Evolutionary conservation across 2,888 invertebrate genomes (phyloP), one percentile per base, ranked within the genome.

Genomic region (Corbicula japonica): DNA sequence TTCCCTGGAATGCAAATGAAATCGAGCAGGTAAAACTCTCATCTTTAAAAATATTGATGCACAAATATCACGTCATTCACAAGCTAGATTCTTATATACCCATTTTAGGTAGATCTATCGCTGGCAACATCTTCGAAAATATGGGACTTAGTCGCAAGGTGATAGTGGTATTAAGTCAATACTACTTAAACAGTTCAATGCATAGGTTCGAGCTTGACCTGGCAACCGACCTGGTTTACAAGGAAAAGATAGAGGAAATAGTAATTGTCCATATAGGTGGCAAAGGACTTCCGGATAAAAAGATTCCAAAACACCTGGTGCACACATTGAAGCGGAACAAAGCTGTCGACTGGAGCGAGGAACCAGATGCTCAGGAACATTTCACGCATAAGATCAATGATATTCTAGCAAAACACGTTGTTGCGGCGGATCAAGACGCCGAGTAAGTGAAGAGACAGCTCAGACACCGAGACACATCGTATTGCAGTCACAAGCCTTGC

Each of bases 341-440:
- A 23, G 76, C 80, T 52, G 58, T 87, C 0, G 76, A 84, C 21
- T 89, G 88, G 87, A 76, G 70, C 6, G 80, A 88, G 18, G 58
- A 76, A 0, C 74, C 65, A 3, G 52, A 78, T 48, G 84, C 84
- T 0, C 72, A 76, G 63, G 56, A 68, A 23, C 62, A 73, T 12
- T 86, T 88, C 41, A 81, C 69, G 34, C 68, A 71, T 30, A 62
- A 50, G 35, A 58, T 89, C 8, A 69, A 48, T 23, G 80, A 76
- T 30, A 58, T 58, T 1, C 62, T 80, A 26, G 60, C 8, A 1
- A 35, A 15, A 18, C 52, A 41, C 12, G 58, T 41, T 1, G 21
- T 48, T 21, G 80, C 80, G 35, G 76, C 72, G 23, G 73, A 80
- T 2, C 10, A 46, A 5, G 68, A 62, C 12, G 46, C 68, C 5